A percentile compares a stretch with the other conserved stretches of the same genome.
phyloP scores from a whole-genome alignment of 2,888 invertebrate species.

The Anorthoa munda region DNA sequence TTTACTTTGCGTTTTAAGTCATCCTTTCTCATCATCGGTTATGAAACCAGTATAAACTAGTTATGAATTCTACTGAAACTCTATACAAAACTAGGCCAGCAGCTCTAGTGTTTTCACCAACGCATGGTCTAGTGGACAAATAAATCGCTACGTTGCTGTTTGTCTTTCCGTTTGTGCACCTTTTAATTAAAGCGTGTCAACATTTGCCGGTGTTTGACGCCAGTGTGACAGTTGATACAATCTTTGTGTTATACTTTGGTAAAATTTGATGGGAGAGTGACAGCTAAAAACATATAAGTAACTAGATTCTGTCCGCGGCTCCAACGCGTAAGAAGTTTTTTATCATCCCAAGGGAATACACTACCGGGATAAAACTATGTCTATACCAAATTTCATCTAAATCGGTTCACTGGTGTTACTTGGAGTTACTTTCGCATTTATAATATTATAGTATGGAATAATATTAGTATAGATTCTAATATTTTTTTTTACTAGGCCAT shows the following conservation, averaged over 20 bases:
- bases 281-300: not conserved
- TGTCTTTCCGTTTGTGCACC: not conserved
- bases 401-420: too few relatives aligned
- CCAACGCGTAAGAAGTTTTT: too few relatives aligned
- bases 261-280: not conserved
- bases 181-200: slow-evolving; percentile 17
- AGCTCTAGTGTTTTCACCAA: not conserved
- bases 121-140: not conserved
- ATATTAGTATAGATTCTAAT: too few relatives aligned
- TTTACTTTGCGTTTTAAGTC: not conserved
- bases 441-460: too few relatives aligned
- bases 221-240: slow-evolving; percentile 43
- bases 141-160: not conserved
- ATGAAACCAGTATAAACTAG: not conserved
- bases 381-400: too few relatives aligned
- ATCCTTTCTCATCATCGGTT: not conserved
- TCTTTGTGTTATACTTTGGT: slow-evolving; percentile 8
- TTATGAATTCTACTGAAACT: not conserved
- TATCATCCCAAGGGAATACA: too few relatives aligned
- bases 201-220: slow-evolving; percentile 7
- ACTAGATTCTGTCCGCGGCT: too few relatives aligned
- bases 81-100: too few relatives aligned
- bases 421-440: too few relatives aligned
- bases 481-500: too few relatives aligned
- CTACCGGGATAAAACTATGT: too few relatives aligned